phyloP scores from a whole-genome alignment of 2,888 invertebrate species.

The Chrysolina oricalcia region DNA sequence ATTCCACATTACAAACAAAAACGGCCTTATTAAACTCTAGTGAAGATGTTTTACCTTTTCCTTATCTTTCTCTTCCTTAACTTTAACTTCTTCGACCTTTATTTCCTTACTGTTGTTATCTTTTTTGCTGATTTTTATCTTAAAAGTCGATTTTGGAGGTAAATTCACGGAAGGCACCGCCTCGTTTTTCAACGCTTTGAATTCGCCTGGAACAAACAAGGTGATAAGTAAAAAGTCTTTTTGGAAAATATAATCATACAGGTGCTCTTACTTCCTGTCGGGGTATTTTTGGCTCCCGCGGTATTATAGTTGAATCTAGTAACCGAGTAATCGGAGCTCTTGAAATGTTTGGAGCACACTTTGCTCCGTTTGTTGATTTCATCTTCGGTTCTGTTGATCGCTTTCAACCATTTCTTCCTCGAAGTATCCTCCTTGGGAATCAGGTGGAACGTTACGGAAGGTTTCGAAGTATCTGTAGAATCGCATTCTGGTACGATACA shows the following conservation, averaged over 20 bases:
- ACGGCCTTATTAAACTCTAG: background rate
- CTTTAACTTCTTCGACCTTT: constrained; percentile 51
- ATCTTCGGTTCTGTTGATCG: constrained; percentile 74
- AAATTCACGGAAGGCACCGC: constrained; percentile 49
- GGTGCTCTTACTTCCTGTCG: constrained; percentile 47
- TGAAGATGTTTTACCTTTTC: constrained; percentile 37
- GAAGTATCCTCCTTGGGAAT: constrained; percentile 60
- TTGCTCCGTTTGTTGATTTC: constrained; percentile 51
- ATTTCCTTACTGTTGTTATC: constrained; percentile 49
- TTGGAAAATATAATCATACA: constrained; percentile 40
- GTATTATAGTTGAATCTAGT: constrained; percentile 45
- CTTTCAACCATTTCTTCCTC: constrained; percentile 70
- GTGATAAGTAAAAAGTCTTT: constrained; percentile 40
- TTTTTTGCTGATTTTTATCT: constrained; percentile 54
- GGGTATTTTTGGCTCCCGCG: constrained; percentile 42
- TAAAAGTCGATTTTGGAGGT: constrained; percentile 52
- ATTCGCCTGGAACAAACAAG: constrained; percentile 53
- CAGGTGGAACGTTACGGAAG: constrained; percentile 42
- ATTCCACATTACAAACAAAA: background rate
- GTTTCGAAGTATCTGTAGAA: constrained; percentile 34
- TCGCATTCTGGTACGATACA: constrained; percentile 51
- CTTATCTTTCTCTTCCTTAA: constrained; percentile 39
- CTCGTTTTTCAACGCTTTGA: constrained; percentile 49
- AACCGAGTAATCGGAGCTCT: constrained; percentile 46
- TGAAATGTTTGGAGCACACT: constrained; percentile 54